Evolutionary conservation across 2,797 vertebrate genomes (phyloP), one percentile per base, ranked within the genome.

Genomic region (Ciconia nigra): DNA sequence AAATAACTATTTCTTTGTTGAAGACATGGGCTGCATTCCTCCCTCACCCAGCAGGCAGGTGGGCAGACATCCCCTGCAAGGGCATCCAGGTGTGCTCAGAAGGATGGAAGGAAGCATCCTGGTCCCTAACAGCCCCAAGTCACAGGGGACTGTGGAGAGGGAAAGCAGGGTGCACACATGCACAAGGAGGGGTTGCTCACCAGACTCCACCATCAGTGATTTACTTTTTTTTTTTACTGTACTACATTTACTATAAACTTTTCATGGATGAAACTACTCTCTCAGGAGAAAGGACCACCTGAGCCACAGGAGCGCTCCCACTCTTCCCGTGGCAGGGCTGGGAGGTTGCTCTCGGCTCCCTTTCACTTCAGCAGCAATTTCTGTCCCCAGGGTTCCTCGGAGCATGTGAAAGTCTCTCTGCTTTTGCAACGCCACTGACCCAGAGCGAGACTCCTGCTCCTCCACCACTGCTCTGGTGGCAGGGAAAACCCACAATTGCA

Each of bases 291-390:
- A 39, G 55, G 66, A 7, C 20, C 0, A 3, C 33, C 66, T 9
- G 42, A 88, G 47, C 44, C 0, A 0, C 54, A 26, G 58, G 24
- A 65, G 37, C 0, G 1, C 35, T 69, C 39, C 39, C 0, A 0
- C 41, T 81, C 63, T 26, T 65, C n/a, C 82, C 1, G 0, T 9
- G 26, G 71, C 83, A 93, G 59, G 81, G 81, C 81, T 92, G 71
- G 63, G 63, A 77, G 73, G 61, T 18, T 87, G 54, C 66, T 93
- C 59, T 71, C 83, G 39, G 35, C 42, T 94, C 54, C 72, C 51
- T 94, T 94, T 92, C 94, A 67, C 87, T 86, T 19, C n/a, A 51
- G 63, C 59, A 81, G 46, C 61, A 65, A 62, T 69, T 85, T 67
- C 62, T 67, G 69, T 83, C 63, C 71, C 41, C 74, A 61, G 78